Percentiles rank a stretch among this genome's conserved stretches.
Evolutionary conservation across 2,888 invertebrate species (phyloP).

Genomic region (Lydus trimaculatus): DNA sequence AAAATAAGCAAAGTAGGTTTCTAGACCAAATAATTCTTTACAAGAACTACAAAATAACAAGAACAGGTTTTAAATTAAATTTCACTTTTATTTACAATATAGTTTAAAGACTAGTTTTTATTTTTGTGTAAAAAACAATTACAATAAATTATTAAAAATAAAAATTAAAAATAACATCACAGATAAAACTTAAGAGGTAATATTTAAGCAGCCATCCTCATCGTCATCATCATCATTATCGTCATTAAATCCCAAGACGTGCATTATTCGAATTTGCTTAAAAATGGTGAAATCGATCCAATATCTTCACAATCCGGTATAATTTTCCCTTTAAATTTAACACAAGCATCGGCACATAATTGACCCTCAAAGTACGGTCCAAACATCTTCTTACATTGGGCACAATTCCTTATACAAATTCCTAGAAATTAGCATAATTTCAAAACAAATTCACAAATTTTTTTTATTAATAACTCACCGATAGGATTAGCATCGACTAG

Average conservation of each 20-base stretch:
- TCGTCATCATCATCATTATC: background rate
- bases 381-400: constrained; percentile 89
- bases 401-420: constrained; percentile 85
- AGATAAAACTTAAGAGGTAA: constrained; percentile 11
- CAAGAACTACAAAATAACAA: background rate
- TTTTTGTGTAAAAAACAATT: constrained; percentile 11
- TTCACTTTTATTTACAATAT: background rate
- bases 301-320: constrained; percentile 88
- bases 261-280: constrained; percentile 66
- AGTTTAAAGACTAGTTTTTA: background rate
- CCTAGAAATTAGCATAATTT: constrained; percentile 62
- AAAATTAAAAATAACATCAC: background rate
- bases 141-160: background rate
- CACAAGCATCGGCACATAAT: constrained; percentile 83
- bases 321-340: constrained; percentile 82
- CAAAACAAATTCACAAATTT: background rate
- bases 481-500: constrained; percentile 41
- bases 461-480: constrained; percentile 33
- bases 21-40: constrained; percentile 18
- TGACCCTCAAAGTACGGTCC: constrained; percentile 87
- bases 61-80: background rate
- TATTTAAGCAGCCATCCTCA: background rate
- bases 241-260: background rate
- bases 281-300: constrained; percentile 79
- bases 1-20: constrained; percentile 22